phyloP scores from a whole-genome alignment of 1,140 invertebrate genomes.

The Brevipalpus yothersi region DNA sequence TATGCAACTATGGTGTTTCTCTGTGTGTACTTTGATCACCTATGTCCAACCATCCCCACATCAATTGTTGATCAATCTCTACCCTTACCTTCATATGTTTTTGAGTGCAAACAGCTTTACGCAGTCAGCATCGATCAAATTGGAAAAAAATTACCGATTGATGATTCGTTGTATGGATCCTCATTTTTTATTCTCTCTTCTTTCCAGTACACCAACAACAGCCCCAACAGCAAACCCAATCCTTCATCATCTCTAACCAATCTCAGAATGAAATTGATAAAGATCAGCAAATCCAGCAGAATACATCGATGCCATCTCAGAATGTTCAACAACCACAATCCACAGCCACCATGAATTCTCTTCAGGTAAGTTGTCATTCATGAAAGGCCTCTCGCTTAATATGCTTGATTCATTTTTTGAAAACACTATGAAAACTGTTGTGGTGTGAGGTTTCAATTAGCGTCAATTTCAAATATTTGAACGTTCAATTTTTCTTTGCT shows the following conservation, averaged over 20 bases:
- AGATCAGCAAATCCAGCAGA: constrained; percentile 1
- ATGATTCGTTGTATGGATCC: not conserved
- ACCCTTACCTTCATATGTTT: too few species aligned
- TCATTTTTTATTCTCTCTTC: not conserved
- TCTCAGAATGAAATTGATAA: not conserved
- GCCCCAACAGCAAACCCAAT: constrained; percentile 6
- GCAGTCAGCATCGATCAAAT: too few species aligned
- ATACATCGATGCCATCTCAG: not conserved
- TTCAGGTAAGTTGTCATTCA: not conserved
- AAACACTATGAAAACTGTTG: too few species aligned
- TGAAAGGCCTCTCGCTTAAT: not conserved
- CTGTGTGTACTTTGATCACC: not conserved
- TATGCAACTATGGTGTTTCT: not conserved
- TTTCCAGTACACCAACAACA: not conserved
- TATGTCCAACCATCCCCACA: too few species aligned
- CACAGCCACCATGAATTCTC: constrained; percentile 1
- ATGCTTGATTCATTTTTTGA: too few species aligned
- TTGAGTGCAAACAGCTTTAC: too few species aligned
- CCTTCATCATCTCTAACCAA: not conserved
- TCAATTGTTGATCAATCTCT: too few species aligned
- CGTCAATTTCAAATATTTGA: too few species aligned
- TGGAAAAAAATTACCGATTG: too few species aligned
- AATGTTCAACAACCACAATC: not conserved
- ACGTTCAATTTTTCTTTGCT: too few species aligned
- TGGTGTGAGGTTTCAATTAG: too few species aligned